A percentile compares a stretch with the other conserved stretches of the same genome.
Evolutionary conservation across 2,797 vertebrate genomes (phyloP).

Genomic region (Huso huso): DNA sequence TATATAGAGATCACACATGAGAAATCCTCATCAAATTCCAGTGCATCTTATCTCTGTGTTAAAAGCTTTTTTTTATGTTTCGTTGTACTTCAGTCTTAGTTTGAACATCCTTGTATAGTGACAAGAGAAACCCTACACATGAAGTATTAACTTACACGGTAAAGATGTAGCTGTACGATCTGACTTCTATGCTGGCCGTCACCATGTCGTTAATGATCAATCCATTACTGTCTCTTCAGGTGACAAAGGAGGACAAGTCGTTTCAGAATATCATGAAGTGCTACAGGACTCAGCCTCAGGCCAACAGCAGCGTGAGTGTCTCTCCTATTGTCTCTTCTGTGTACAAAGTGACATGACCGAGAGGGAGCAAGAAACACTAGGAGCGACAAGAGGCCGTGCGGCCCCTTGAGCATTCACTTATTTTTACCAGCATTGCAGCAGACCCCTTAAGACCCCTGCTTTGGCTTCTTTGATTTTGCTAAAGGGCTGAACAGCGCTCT

Average conservation of each 20-base stretch:
- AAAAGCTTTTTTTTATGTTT: not conserved
- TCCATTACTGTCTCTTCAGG: slow-evolving; percentile 41
- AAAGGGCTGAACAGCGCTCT: no score
- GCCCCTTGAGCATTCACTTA: no score
- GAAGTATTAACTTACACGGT: no score
- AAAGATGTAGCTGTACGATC: no score
- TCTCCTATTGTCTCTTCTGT: not conserved
- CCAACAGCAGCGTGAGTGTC: slow-evolving; percentile 68
- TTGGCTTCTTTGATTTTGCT: no score
- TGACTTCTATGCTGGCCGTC: no score
- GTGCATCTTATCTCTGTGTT: not conserved
- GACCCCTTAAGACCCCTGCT: no score
- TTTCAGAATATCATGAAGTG: slow-evolving; percentile 87
- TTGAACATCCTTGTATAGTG: not conserved
- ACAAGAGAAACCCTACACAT: no score
- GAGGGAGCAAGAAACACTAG: not conserved
- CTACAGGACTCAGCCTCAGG: slow-evolving; percentile 80
- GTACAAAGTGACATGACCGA: not conserved
- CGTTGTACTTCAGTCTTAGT: not conserved
- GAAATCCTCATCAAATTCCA: not conserved
- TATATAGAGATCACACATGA: not conserved
- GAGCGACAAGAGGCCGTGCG: not conserved
- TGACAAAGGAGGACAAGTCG: slow-evolving; percentile 76
- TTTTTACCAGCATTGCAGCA: slow-evolving; percentile 50
- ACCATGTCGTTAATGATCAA: not conserved